A percentile compares a stretch with the other conserved stretches of the same genome.
phyloP scores from a whole-genome alignment of 2,113 vertebrate species.

The Anolis sagrei region DNA sequence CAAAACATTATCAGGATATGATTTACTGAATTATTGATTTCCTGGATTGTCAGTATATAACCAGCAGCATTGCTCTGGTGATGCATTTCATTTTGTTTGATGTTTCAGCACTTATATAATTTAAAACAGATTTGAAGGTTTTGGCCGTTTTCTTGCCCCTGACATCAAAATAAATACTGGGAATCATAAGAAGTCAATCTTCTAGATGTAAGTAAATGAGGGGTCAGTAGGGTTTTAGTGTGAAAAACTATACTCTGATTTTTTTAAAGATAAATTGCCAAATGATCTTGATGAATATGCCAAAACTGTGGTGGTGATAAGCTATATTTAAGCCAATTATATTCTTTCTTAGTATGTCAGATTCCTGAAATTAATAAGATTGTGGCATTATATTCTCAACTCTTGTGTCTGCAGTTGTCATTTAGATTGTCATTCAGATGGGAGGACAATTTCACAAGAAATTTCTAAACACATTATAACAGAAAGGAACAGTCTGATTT shows the following conservation, averaged over 20 bases:
- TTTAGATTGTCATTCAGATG: no score
- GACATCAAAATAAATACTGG: constrained; percentile 4
- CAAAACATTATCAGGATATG: neutral
- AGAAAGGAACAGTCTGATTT: no score
- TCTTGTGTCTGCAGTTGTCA: no score
- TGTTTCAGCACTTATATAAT: constrained; percentile 8
- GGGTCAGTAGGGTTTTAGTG: neutral
- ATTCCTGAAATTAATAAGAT: no score
- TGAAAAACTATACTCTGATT: neutral
- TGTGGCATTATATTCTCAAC: no score
- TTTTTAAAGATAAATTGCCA: neutral
- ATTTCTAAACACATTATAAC: no score
- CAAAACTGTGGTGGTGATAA: neutral
- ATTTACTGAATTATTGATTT: constrained; percentile 23
- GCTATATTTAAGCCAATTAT: neutral
- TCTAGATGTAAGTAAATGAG: neutral
- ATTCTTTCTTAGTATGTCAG: neutral
- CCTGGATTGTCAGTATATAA: neutral
- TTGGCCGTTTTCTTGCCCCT: neutral
- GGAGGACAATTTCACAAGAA: no score
- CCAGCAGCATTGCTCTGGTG: neutral
- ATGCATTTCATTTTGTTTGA: constrained; percentile 27
- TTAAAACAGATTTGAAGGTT: neutral
- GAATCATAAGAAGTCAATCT: neutral
- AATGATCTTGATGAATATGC: constrained; percentile 8